phyloP scores from a whole-genome alignment of 2,888 invertebrate species.

The Lepeophtheirus nordmannii region DNA sequence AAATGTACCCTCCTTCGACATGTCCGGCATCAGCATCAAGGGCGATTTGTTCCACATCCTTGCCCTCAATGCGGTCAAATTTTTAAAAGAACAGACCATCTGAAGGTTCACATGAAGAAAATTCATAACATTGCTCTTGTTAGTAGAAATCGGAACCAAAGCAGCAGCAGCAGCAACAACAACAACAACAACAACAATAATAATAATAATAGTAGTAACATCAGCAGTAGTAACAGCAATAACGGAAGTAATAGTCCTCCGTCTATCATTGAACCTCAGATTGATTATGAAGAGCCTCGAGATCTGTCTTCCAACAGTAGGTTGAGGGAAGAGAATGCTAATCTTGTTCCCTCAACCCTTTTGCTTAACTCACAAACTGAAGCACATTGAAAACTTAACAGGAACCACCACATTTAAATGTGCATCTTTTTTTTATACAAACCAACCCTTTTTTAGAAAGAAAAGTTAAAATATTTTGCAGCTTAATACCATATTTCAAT shows the following conservation, averaged over 20 bases:
- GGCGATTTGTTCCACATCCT: constrained; percentile 23
- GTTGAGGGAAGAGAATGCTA: neutral
- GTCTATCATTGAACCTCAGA: neutral
- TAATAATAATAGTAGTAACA: neutral
- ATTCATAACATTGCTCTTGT: constrained; percentile 18
- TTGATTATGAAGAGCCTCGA: neutral
- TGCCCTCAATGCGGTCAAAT: constrained; percentile 23
- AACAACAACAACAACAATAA: neutral
- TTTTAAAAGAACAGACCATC: constrained; percentile 24
- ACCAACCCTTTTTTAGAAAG: too few relatives aligned
- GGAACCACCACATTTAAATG: too few relatives aligned
- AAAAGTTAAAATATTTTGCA: too few relatives aligned
- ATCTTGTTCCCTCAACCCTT: neutral
- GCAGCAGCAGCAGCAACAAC: neutral
- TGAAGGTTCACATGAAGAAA: constrained; percentile 24
- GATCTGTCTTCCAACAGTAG: neutral
- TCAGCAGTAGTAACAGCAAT: neutral
- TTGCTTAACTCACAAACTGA: neutral
- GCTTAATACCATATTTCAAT: too few relatives aligned
- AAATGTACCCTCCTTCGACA: constrained; percentile 24
- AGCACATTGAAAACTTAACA: neutral
- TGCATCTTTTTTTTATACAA: too few relatives aligned
- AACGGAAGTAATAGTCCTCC: neutral
- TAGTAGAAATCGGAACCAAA: neutral
- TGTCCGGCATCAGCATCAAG: constrained; percentile 25